Evolutionary conservation across 2,113 vertebrate genomes (phyloP), one percentile per base, ranked within the genome.

Genomic region (Sylvietta virens): DNA sequence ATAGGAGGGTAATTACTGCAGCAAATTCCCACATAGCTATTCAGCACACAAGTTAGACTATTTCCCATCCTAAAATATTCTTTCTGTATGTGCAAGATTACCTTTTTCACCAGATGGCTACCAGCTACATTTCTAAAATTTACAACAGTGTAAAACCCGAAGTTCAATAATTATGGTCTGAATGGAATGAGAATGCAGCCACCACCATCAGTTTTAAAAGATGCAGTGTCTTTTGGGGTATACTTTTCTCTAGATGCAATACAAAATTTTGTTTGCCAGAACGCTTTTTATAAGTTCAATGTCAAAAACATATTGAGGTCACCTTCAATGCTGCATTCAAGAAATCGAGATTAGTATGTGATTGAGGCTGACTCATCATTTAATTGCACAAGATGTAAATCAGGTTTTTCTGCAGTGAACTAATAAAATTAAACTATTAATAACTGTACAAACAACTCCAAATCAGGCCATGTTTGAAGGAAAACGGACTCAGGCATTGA

Each of bases 1-100:
- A 98, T 98, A 98, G 97, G 96, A 98, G 97, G 95, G 95, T 98
- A 98, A 98, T 98, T 98, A 98, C 94, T 93, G 94, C 97, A 97
- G 97, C 97, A 98, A 96, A 98, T 98, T 97, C 97, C 97, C 97
- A 97, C 96, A 93, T 97, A 97, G 96, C 97, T 98, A 96, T 98
- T 98, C 97, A 96, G 95, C 96, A 97, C 90, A 95, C 94, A 98
- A 97, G 97, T 97, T 97, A 96, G 97, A 96, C 92, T 97, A 81
- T 97, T 96, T 96, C 93, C 92, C 94, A 85, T 97, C 91, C 94
- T 94, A 97, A 96, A 94, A 95, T 90, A 96, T 80, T 95, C 64
- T 74, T 85, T 96, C 82, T 96, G 51, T 81, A 47, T 95, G 74
- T 95, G 88, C 72, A 97, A 89, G 11, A 80, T 93, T 94, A 97